phyloP scores from a whole-genome alignment of 2,888 invertebrate species.

The Idaea dimidiata region DNA sequence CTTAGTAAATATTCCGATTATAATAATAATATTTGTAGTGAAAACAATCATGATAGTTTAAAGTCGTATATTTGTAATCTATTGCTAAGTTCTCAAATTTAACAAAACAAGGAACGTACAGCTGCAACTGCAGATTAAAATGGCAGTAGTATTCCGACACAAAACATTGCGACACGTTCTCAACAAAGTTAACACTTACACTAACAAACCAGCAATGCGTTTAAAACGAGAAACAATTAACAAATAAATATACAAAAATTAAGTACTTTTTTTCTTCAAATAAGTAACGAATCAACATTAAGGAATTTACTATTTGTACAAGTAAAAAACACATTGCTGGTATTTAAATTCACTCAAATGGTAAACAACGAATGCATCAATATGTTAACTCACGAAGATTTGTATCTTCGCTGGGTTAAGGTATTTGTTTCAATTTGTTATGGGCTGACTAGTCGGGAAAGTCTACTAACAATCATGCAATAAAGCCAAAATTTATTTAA shows the following conservation, averaged over 20 bases:
- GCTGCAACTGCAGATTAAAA: not conserved
- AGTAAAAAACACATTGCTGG: not conserved
- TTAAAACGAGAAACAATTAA: not conserved
- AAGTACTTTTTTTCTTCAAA: not conserved
- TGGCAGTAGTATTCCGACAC: not conserved
- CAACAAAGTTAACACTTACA: not conserved
- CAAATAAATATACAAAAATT: not conserved
- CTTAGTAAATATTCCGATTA: too few species aligned
- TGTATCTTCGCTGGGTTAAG: not conserved
- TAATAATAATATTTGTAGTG: too few species aligned
- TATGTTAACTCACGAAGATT: not conserved
- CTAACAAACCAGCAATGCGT: not conserved
- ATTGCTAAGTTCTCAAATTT: not conserved
- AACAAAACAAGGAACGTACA: not conserved
- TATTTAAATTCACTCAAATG: not conserved
- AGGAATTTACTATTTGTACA: not conserved
- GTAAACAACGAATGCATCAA: not conserved
- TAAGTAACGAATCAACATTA: not conserved
- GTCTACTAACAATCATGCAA: too few species aligned
- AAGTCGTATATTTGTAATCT: too few species aligned
- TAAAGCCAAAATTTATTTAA: too few species aligned
- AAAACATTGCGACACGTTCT: not conserved
- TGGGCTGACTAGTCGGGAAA: too few species aligned
- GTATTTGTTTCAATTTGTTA: not conserved
- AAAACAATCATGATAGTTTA: too few species aligned